A percentile compares a stretch with the other conserved stretches of the same genome.
Evolutionary conservation across 2,797 vertebrate species (phyloP).

Genomic region (Sebastes miniatus): DNA sequence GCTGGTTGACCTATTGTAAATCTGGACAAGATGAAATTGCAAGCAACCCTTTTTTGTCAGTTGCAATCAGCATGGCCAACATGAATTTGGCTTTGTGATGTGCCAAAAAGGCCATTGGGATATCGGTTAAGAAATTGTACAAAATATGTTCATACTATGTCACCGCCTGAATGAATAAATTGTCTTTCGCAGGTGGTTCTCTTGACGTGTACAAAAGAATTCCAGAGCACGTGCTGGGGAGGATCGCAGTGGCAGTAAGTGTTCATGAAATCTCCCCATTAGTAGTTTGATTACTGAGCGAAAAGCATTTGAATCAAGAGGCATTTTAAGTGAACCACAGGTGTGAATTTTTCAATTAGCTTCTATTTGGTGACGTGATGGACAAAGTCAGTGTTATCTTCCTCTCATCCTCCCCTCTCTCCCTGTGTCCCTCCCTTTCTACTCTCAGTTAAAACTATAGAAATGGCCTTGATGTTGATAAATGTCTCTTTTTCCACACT

Average conservation of each 20-base stretch:
- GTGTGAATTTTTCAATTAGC: conserved; percentile 65
- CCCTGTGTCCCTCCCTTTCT: not conserved
- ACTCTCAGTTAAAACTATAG: conserved; percentile 45
- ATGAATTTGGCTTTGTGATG: not conserved
- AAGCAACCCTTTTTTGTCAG: not conserved
- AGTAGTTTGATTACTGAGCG: not conserved
- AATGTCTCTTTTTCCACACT: conserved; percentile 78
- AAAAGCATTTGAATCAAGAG: not conserved
- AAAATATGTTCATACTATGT: not conserved
- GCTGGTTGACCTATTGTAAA: not conserved
- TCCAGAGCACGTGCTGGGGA: conserved; percentile 93
- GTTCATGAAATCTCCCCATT: not conserved
- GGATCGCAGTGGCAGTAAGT: conserved; percentile 97
- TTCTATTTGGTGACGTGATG: conserved; percentile 38
- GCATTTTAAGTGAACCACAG: conserved; percentile 40
- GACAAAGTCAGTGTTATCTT: conserved; percentile 37
- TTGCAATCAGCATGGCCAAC: not conserved
- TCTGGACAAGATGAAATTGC: not conserved
- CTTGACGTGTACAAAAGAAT: conserved; percentile 96
- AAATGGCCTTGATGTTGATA: conserved; percentile 64
- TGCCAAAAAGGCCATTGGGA: not conserved
- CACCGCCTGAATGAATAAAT: not conserved
- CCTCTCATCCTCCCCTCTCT: not conserved
- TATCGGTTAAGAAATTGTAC: not conserved
- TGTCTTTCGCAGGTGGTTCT: conserved; percentile 87